Evolutionary conservation across 2,888 invertebrate species (phyloP), one percentile per base, ranked within the genome.

Genomic region (Sphaerophoria rueppellii): DNA sequence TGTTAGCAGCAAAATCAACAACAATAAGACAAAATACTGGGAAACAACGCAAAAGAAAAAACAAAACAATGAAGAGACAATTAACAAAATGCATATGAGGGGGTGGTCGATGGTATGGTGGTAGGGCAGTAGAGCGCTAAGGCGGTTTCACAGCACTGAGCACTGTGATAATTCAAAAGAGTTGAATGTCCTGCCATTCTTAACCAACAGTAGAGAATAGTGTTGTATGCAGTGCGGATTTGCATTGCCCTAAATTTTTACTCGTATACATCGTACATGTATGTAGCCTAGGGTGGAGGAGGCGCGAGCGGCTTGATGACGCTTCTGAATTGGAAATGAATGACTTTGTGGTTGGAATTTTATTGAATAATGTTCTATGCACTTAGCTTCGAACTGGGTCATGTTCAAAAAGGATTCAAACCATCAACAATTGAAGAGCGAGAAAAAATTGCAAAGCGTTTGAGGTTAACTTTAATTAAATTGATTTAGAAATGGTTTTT

Each of bases 1-100:
- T 83, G 83, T 80, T 71, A 80, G 61, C 65, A 72, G 60, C 14
- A 80, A 75, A 83, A 80, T 76, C 74, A 83, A 79, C 75, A 83
- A 72, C 83, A 83, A 83, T 72, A 65, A 65, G 58, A 46, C 4
- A 50, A 67, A 58, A 77, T 46, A 75, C 52, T 54, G 54, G 34
- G 16, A 16, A 75, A 81, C 43, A 71, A 70, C 70, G 24, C 24
- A 24, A 24, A 24, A 24, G 24, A 24, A 24, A 24, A 75, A 81
- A 57, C 70, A 81, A 70, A 70, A 76, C 76, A 77, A 82, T 82
- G 72, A 37, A 50, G 54, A 75, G 74, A 75, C 83, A 83, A 83
- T 80, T 80, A 83, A 75, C 75, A 61, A 80, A 83, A 83, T 83
- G 75, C 55, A 72, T 72, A 75, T 58, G 58, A 54, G 63, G 54